These are phyloP conservation scores for Pagrus major DNA, from an alignment of 2,113 vertebrate genomes.

Conservation along the genomic window DNA sequence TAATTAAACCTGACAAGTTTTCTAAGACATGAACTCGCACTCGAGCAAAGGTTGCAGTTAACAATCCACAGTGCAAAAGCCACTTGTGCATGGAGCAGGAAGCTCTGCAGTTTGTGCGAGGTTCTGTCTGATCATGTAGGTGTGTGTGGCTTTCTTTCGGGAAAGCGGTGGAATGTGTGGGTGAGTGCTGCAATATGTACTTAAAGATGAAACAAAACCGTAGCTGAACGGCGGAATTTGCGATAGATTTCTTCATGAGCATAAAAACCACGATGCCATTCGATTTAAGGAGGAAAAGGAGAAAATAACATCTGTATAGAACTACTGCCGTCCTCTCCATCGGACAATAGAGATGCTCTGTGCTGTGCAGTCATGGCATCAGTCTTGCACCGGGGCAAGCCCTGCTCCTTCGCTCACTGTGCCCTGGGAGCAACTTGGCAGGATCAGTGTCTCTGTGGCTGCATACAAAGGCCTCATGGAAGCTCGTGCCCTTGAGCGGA, in stretches of 20 bases:
- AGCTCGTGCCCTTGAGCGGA: slow-evolving; percentile 73
- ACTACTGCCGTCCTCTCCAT: background rate
- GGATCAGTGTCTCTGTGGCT: slow-evolving; percentile 77
- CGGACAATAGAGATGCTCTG: slow-evolving; percentile 20
- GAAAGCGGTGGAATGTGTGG: slow-evolving; percentile 59
- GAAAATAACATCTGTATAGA: background rate
- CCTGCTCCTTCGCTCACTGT: slow-evolving; percentile 44
- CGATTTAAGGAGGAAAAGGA: slow-evolving; percentile 7
- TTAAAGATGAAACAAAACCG: slow-evolving; percentile 26
- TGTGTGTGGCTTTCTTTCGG: slow-evolving; percentile 59
- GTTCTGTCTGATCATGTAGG: slow-evolving; percentile 66
- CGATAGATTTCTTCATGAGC: slow-evolving; percentile 7
- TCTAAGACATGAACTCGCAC: slow-evolving; percentile 9
- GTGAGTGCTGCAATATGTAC: slow-evolving; percentile 59
- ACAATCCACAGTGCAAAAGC: slow-evolving; percentile 39
- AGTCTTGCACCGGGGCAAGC: slow-evolving; percentile 43
- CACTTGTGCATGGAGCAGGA: slow-evolving; percentile 41
- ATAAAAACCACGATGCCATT: background rate
- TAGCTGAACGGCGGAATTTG: slow-evolving; percentile 31
- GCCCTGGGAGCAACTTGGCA: slow-evolving; percentile 74
- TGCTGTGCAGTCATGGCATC: slow-evolving; percentile 42
- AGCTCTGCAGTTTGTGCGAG: slow-evolving; percentile 42
- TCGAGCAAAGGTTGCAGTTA: slow-evolving; percentile 24
- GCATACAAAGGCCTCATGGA: slow-evolving; percentile 70
- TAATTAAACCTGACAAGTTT: slow-evolving; percentile 37